Conservation (phyloP, 2,888 invertebrate genomes). For the Melanophora roralis region DNA sequence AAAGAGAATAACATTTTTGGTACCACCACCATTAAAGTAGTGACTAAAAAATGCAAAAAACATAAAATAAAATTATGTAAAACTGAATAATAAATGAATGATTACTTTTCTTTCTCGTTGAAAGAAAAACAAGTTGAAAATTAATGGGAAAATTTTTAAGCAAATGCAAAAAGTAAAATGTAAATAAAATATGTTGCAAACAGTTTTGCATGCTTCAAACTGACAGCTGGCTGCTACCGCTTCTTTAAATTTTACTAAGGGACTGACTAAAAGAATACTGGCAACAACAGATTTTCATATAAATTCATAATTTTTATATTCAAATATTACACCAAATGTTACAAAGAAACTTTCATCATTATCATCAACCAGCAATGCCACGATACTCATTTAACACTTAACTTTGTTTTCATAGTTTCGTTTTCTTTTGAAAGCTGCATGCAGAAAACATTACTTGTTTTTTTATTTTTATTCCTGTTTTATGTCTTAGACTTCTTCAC, state of each 20-base stretch:
- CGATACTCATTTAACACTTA: conserved; percentile 52
- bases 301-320: neutral
- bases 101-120: conserved; percentile 55
- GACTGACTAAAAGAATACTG: neutral
- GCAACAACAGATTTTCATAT: neutral
- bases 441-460: conserved; percentile 2
- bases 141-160: conserved; percentile 51
- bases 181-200: conserved; percentile 53
- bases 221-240: conserved; percentile 21
- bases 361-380: conserved; percentile 45
- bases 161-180: conserved; percentile 53
- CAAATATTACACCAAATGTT: neutral
- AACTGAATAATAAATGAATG: conserved; percentile 55
- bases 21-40: too few species aligned
- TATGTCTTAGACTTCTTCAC: conserved; percentile 32
- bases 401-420: conserved; percentile 30
- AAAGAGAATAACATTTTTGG: too few species aligned
- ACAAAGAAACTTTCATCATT: neutral
- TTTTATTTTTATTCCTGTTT: conserved; percentile 15
- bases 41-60: neutral
- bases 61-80: neutral
- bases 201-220: conserved; percentile 20
- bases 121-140: conserved; percentile 46
- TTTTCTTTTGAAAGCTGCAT: neutral
- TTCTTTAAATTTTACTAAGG: conserved; percentile 14